phyloP scores from a whole-genome alignment of 2,113 vertebrate genomes.

The Anser cygnoides region DNA sequence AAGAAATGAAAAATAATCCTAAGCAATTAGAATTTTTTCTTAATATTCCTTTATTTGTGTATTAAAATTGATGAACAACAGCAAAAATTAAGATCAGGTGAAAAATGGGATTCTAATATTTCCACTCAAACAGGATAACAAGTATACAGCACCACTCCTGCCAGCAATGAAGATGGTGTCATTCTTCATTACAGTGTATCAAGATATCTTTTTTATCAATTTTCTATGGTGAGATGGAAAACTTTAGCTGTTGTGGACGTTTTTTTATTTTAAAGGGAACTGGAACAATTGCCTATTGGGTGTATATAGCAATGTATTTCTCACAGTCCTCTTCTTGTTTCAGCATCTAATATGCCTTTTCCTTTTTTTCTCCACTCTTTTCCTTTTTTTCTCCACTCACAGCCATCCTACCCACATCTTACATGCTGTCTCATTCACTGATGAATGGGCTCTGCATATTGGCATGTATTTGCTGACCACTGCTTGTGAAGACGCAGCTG shows the following conservation, averaged over 20 bases:
- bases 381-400: not conserved
- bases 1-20: not conserved
- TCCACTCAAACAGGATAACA: not conserved
- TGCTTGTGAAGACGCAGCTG: not conserved
- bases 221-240: not conserved
- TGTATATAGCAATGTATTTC: not conserved
- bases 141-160: not conserved
- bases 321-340: conserved; percentile 15
- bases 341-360: not conserved
- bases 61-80: not conserved
- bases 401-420: not conserved
- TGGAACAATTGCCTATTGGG: not conserved
- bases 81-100: not conserved
- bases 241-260: not conserved
- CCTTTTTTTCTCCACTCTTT: not conserved
- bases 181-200: not conserved
- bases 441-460: not conserved
- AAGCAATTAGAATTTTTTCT: not conserved
- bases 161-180: not conserved
- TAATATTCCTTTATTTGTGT: not conserved
- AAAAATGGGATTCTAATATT: not conserved
- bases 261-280: conserved; percentile 10
- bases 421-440: not conserved
- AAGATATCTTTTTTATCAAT: not conserved
- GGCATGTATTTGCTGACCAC: not conserved